Conservation (phyloP, 2,797 vertebrate genomes). For the Alexandromys oeconomus region DNA sequence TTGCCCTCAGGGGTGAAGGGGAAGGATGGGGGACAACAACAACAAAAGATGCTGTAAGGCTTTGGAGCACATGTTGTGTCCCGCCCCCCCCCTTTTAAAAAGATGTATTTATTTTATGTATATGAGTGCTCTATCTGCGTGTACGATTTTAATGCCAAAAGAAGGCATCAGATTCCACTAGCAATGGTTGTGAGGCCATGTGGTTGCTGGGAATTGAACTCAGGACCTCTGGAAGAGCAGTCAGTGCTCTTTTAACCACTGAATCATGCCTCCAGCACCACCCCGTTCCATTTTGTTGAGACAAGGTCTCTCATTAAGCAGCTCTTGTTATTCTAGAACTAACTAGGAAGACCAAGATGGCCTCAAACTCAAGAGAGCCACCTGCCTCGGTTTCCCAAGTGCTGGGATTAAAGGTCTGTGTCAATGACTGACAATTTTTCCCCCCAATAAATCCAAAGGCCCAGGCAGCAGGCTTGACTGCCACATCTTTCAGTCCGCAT, state of each 20-base stretch:
- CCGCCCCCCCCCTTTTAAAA: no score
- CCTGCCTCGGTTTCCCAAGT: not conserved
- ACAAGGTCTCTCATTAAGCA: no score
- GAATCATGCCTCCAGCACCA: no score
- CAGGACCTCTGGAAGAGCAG: no score
- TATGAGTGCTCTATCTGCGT: no score
- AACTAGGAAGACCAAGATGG: not conserved
- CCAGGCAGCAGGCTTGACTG: not conserved
- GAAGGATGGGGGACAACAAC: not conserved
- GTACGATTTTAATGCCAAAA: no score
- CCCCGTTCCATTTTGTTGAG: not conserved
- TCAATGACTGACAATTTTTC: not conserved
- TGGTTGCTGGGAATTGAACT: no score
- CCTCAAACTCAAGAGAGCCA: not conserved
- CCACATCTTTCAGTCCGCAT: not conserved
- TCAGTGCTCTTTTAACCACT: no score
- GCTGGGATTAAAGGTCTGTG: not conserved
- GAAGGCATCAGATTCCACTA: no score
- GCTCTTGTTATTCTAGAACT: not conserved
- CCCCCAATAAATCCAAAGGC: not conserved
- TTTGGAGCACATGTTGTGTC: not conserved
- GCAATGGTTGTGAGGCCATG: no score
- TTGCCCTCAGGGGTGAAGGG: not conserved
- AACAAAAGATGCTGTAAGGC: not conserved
- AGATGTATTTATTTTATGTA: no score